These are phyloP conservation scores for Archips crataeganus DNA, from an alignment of 2,888 invertebrate genomes.

Conservation along the genomic window DNA sequence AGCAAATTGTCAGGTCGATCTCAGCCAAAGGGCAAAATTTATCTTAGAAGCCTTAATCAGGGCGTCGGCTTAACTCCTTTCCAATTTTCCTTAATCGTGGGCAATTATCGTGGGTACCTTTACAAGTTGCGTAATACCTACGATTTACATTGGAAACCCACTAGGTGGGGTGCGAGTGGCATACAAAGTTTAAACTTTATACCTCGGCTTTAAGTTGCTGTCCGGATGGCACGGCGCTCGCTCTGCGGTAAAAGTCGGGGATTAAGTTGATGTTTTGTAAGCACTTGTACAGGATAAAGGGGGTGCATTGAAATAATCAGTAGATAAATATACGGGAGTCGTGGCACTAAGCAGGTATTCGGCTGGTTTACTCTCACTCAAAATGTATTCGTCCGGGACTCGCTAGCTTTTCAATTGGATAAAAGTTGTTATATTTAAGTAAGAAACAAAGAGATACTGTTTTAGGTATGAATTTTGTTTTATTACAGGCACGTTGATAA, in stretches of 20 bases:
- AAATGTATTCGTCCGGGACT: not conserved
- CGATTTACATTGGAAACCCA: slow-evolving; percentile 37
- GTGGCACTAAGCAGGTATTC: slow-evolving; percentile 4
- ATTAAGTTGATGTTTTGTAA: slow-evolving; percentile 37
- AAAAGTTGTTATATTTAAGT: not conserved
- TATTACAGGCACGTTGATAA: not conserved
- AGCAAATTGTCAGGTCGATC: slow-evolving; percentile 39
- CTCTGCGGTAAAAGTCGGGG: slow-evolving; percentile 19
- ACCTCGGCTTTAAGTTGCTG: not conserved
- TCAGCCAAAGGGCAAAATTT: slow-evolving; percentile 40
- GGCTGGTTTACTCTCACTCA: slow-evolving; percentile 1
- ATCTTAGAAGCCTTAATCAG: slow-evolving; percentile 40
- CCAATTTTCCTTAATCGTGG: slow-evolving; percentile 42
- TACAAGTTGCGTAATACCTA: slow-evolving; percentile 36
- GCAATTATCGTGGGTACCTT: slow-evolving; percentile 36
- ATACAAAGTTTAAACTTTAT: slow-evolving; percentile 26
- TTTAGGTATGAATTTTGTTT: not conserved
- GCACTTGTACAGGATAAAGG: slow-evolving; percentile 25
- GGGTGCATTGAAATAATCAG: slow-evolving; percentile 35
- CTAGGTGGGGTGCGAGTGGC: slow-evolving; percentile 6
- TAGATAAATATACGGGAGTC: slow-evolving; percentile 29
- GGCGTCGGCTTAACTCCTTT: slow-evolving; percentile 40
- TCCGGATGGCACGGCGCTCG: not conserved
- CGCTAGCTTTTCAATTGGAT: not conserved
- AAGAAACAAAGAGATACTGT: not conserved